Conservation (phyloP, 1,140 invertebrate species). For the Achroia grisella region DNA sequence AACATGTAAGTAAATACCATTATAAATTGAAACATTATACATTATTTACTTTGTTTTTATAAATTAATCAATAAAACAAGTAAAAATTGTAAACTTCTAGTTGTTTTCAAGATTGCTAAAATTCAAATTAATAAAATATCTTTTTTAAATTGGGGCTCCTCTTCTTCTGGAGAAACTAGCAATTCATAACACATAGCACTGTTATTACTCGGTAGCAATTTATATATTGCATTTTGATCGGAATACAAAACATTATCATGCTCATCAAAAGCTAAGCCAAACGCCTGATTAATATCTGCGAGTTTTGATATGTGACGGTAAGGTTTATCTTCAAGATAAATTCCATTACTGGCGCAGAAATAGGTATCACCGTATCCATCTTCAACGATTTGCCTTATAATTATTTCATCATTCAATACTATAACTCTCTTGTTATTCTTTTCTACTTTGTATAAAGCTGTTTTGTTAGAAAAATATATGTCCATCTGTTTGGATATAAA, state of each 20-base stretch:
- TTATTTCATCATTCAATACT: slow-evolving; percentile 32
- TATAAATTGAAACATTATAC: no score
- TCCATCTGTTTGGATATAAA: slow-evolving; percentile 37
- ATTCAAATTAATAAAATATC: no score
- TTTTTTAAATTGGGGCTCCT: no score
- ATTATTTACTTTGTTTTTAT: no score
- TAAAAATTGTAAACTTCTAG: no score
- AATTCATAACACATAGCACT: slow-evolving; percentile 16
- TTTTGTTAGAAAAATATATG: slow-evolving; percentile 53
- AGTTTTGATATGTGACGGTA: slow-evolving; percentile 35
- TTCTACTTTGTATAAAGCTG: slow-evolving; percentile 50
- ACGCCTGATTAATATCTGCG: slow-evolving; percentile 34
- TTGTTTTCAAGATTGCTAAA: no score
- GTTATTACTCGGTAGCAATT: slow-evolving; percentile 31
- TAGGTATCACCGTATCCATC: slow-evolving; percentile 50
- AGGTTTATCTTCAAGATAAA: slow-evolving; percentile 52
- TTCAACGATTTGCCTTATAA: slow-evolving; percentile 43
- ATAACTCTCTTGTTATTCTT: slow-evolving; percentile 18
- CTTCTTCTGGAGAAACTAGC: no score
- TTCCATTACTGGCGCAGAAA: slow-evolving; percentile 39
- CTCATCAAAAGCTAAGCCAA: slow-evolving; percentile 52
- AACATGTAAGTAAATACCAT: no score
- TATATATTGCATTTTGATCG: slow-evolving; percentile 38
- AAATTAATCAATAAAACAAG: no score
- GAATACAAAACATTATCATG: slow-evolving; percentile 44